Percentiles rank a stretch among this genome's conserved stretches.
Evolutionary conservation across 2,797 vertebrate species (phyloP).

Genomic region (Peromyscus melanophrys): DNA sequence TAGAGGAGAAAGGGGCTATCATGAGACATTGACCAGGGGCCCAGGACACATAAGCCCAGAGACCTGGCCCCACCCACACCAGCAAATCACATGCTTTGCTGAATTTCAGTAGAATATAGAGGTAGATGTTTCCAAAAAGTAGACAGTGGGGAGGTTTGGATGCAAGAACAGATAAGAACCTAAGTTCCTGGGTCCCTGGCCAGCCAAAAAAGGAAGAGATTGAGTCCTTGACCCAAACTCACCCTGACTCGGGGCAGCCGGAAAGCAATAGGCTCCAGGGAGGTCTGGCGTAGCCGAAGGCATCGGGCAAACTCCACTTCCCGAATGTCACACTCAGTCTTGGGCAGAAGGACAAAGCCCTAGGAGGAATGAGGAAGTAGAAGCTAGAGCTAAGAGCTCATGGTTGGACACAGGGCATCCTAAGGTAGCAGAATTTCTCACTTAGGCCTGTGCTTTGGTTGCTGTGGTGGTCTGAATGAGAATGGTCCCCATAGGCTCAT

Average conservation of each 20-base stretch:
- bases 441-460: background rate
- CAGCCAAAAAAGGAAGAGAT: background rate
- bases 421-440: background rate
- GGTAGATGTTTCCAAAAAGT: background rate
- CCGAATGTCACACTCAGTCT: slow-evolving; percentile 93
- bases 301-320: slow-evolving; percentile 95
- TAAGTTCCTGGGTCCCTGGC: background rate
- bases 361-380: slow-evolving; percentile 64
- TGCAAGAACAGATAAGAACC: background rate
- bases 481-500: too few relatives aligned
- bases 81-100: background rate
- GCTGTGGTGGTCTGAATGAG: background rate
- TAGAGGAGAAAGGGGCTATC: fast-evolving
- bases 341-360: slow-evolving; percentile 96
- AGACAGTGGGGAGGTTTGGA: background rate
- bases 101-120: background rate
- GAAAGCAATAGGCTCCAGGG: slow-evolving; percentile 95
- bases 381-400: background rate
- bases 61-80: background rate
- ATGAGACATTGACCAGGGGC: background rate
- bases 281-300: slow-evolving; percentile 93
- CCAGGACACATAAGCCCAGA: background rate
- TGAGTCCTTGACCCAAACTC: slow-evolving; percentile 21
- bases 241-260: slow-evolving; percentile 96
- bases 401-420: background rate